Evolutionary conservation across 2,797 vertebrate species (phyloP).

Genomic region (Holocentrus rufus): DNA sequence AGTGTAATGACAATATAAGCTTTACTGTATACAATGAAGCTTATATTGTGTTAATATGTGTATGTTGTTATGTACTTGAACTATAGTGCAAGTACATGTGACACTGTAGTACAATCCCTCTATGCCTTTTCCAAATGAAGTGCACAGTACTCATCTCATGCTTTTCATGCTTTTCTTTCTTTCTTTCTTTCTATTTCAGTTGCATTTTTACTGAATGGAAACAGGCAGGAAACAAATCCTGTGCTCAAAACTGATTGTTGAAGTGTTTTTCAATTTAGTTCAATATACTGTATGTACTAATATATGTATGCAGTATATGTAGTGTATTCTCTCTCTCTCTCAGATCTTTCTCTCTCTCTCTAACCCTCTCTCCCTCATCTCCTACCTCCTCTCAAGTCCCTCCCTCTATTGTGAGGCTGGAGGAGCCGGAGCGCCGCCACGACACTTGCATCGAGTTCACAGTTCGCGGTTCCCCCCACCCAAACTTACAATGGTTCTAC

Average conservation of each 20-base stretch:
- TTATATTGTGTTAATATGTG: too few relatives aligned
- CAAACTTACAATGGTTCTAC: conserved; percentile 89
- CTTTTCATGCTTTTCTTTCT: too few relatives aligned
- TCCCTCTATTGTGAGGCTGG: conserved; percentile 88
- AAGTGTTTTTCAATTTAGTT: too few relatives aligned
- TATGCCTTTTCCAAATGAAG: not conserved
- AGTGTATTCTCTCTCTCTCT: too few relatives aligned
- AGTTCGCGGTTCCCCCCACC: conserved; percentile 91
- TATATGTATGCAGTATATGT: too few relatives aligned
- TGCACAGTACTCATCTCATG: not conserved
- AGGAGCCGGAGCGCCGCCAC: conserved; percentile 88
- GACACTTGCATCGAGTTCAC: conserved; percentile 95
- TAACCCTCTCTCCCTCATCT: not conserved
- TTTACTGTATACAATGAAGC: too few relatives aligned
- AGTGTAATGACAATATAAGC: conserved; percentile 4
- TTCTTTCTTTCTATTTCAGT: not conserved
- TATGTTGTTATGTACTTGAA: too few relatives aligned
- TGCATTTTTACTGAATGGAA: too few relatives aligned
- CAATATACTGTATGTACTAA: too few relatives aligned
- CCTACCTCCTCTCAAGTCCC: conserved; percentile 81
- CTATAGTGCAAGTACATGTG: not conserved
- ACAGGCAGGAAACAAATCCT: too few relatives aligned
- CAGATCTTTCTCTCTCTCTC: not conserved
- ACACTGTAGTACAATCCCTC: not conserved
- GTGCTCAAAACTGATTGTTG: too few relatives aligned